Conservation (phyloP, 2,888 invertebrate species). For the Pomacea canaliculata region DNA sequence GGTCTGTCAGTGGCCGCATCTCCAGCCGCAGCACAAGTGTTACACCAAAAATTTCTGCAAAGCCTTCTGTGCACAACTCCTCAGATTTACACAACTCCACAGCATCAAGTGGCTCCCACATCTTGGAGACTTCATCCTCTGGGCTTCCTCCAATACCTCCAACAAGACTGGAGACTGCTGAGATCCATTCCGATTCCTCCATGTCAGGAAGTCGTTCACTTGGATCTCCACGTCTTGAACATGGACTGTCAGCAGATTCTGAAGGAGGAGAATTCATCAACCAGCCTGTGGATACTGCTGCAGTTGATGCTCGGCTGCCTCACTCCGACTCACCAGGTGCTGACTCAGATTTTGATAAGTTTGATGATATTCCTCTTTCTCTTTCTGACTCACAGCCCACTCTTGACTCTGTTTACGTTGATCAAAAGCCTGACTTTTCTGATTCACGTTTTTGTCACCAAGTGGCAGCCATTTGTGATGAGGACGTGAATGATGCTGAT, state of each 20-base stretch:
- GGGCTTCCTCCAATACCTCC: conserved; percentile 34
- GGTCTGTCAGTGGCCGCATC: conserved; percentile 67
- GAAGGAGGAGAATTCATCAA: conserved; percentile 21
- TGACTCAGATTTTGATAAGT: conserved; percentile 28
- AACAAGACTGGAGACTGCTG: conserved; percentile 54
- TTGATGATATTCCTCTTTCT: conserved; percentile 22
- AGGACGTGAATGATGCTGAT: conserved; percentile 33
- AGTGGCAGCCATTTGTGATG: conserved; percentile 37
- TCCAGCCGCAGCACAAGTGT: conserved; percentile 67
- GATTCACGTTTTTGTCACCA: conserved; percentile 21
- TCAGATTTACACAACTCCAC: conserved; percentile 63
- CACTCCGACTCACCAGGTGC: conserved; percentile 25
- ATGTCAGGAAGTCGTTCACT: conserved; percentile 62
- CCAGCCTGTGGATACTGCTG: conserved; percentile 24
- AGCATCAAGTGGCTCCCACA: conserved; percentile 66
- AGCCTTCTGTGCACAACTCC: conserved; percentile 64
- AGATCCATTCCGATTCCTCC: conserved; percentile 63
- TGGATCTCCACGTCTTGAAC: conserved; percentile 61
- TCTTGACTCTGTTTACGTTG: conserved; percentile 1
- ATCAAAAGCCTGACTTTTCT: conserved; percentile 7
- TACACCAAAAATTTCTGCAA: conserved; percentile 64
- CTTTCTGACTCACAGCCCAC: conserved; percentile 22
- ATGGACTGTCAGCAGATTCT: conserved; percentile 31
- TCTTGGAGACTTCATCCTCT: conserved; percentile 49
- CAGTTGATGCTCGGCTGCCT: conserved; percentile 22